Base-by-base conservation (phyloP, 2,888 invertebrate species). In the Pheosia tremula region DNA sequence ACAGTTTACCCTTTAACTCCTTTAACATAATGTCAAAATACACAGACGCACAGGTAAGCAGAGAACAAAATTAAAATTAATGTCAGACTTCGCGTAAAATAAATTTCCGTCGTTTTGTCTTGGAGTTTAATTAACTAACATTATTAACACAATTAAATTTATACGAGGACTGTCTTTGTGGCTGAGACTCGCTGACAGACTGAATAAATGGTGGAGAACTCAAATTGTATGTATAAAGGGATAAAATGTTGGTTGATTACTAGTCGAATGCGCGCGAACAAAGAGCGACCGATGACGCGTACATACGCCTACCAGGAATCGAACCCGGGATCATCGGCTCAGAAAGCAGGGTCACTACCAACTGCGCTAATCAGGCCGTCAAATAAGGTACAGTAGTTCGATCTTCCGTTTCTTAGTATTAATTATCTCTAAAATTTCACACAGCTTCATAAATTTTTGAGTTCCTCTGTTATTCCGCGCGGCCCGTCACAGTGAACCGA, bases 101-200 rank as follows among this genome's bases (percentile, higher is more conserved):
- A 50, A 50, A 50, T 50, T 24, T 13, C 50, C 37, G 54, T 38
- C 54, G 24, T 54, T 38, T 54, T 38, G 54, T 54, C 54, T 54
- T 38, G 38, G 38, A 54, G 54, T 54, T 54, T 54, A 54, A 54
- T 54, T 37, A 37, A 54, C 54, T 54, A 38, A 54, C 54, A 54
- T 54, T 54, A 54, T 54, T 38, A 54, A 54, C 54, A 36, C 24
- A 54, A 54, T 54, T 54, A 54, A 54, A 54, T 54, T 54, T 13
- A n/a, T 38, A 38, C 37, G 11, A 11, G 54, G n/a, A 38, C 37
- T 52, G 54, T 54, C 54, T 54, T 54, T 50, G 54, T 11, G 36
- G 37, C 38, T 52, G 24, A 3, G 54, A 4, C 37, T 11, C 38
- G 54, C 36, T 24, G 36, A 52, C 52, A 36, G 36, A 36, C 24